Base-by-base conservation (phyloP, 2,888 invertebrate genomes). In the Heliothis peltigera region DNA sequence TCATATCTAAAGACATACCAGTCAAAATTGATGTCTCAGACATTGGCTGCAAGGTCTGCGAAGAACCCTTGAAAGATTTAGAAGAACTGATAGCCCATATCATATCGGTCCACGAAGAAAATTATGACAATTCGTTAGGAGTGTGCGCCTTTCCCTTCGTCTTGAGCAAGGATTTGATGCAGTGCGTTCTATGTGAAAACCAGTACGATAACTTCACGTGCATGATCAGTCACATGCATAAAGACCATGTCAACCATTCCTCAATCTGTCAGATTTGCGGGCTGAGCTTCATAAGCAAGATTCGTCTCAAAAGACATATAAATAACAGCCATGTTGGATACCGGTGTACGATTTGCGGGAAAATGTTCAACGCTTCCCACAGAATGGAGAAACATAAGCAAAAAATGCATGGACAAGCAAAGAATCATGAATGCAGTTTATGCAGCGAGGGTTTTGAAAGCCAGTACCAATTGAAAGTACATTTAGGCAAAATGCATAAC, bases 191-290 rank as follows among this genome's bases (percentile, higher is more conserved):
- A 0, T 93, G 93, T 52, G 82, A 83, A 0, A 80, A 66, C 0
- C 72, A 64, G 10, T 92, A 85, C 43, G 91, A 92, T 28, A 93
- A 91, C 51, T 91, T 92, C 28, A 75, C 86, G 0, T 82, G 84
- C 0, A 82, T 93, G 57, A 77, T 92, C n/a, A 72, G 80, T 0
- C 93, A 93, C 62, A 92, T 92, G 92, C 88, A 91, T 28, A 93
- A 87, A 52, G 77, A 85, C 0, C 93, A 93, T 62, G 77, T 91
- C 0, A 76, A 64, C 0, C 92, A 92, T 61, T 79, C 84, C 0
- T 88, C 76, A n/a, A 85, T 93, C 2, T 93, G 93, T 52, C 91
- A 92, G 55, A 86, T 88, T 0, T 93, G 93, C 56, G 93, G 93
- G 0, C 17, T 84, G 0, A 87, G 91, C 56, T 92, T 92, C 60